Evolutionary conservation across 2,113 vertebrate species (phyloP).

Genomic region (Crotalus viridis): DNA sequence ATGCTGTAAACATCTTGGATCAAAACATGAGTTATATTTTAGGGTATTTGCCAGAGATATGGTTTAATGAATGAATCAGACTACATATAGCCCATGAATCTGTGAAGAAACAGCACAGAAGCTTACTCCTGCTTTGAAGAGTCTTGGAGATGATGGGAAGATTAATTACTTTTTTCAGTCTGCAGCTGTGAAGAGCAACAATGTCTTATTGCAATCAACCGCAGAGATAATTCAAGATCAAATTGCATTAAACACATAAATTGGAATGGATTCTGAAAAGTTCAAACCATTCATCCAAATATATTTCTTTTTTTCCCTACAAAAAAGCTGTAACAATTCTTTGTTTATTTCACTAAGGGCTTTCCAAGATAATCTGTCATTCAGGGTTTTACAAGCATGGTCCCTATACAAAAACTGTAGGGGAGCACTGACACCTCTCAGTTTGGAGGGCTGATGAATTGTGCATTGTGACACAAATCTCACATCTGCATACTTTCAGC

Average conservation of each 20-base stretch:
- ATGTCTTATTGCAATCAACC: background rate
- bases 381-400: background rate
- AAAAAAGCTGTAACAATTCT: background rate
- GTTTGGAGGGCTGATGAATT: background rate
- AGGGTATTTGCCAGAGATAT: background rate
- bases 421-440: background rate
- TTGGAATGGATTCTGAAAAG: background rate
- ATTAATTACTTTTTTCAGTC: background rate
- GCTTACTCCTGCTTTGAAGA: background rate
- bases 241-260: background rate
- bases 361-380: slow-evolving; percentile 39
- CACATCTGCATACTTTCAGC: background rate
- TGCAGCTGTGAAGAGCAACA: background rate
- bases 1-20: background rate
- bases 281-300: background rate
- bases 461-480: background rate
- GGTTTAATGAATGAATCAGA: background rate
- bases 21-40: background rate
- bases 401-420: slow-evolving; percentile 2
- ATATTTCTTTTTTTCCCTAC: background rate
- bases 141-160: background rate
- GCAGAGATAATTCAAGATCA: background rate
- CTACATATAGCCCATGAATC: background rate
- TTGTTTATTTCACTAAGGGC: slow-evolving; percentile 28
- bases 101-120: background rate